Evolutionary conservation across 2,888 invertebrate species (phyloP).

Genomic region (Carpatolechia fugitivella): DNA sequence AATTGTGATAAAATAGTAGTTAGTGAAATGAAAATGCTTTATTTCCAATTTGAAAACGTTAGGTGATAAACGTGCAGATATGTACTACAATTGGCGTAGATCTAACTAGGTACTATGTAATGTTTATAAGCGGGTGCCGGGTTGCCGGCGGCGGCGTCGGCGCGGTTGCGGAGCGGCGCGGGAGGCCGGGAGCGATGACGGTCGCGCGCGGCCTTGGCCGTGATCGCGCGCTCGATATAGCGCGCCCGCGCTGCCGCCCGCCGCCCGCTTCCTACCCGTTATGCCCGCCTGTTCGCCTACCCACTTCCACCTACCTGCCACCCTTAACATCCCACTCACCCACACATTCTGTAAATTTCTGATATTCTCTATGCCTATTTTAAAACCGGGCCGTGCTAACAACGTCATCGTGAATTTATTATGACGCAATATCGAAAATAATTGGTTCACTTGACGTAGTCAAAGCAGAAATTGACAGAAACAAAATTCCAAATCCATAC

Average conservation of each 20-base stretch:
- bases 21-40: no score
- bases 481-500: not conserved
- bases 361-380: conserved; percentile 36
- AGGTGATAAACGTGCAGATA: no score
- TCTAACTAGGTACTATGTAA: no score
- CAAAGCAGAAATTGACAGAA: not conserved
- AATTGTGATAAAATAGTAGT: no score
- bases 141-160: not conserved
- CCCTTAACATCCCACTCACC: conserved; percentile 28
- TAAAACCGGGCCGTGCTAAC: conserved; percentile 26
- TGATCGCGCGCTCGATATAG: conserved; percentile 78
- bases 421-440: conserved; percentile 1
- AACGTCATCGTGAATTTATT: conserved; percentile 26
- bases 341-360: conserved; percentile 38
- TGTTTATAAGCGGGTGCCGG: not conserved
- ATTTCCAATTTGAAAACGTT: no score
- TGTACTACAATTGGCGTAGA: no score
- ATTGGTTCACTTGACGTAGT: not conserved
- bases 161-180: conserved; percentile 24
- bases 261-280: conserved; percentile 36
- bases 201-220: conserved; percentile 70
- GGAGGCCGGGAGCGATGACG: conserved; percentile 53
- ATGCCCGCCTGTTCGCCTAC: conserved; percentile 34
- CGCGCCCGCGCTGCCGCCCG: conserved; percentile 47
- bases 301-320: conserved; percentile 30